Evolutionary conservation across 2,888 invertebrate genomes (phyloP).

Genomic region (Chymomyza fuscimana): DNA sequence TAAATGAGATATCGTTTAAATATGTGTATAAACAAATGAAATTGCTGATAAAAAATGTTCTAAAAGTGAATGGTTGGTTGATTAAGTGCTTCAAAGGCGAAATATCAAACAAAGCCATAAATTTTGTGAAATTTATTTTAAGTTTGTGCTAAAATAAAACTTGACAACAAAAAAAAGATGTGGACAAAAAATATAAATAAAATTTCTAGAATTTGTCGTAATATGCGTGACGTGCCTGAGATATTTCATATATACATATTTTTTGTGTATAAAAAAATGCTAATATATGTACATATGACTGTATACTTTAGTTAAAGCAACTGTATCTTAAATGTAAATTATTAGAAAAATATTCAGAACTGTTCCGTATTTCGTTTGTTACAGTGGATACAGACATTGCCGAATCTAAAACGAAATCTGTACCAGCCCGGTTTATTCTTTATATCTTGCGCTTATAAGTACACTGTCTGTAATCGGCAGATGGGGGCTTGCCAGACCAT

Average conservation of each 20-base stretch:
- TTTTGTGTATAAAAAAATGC: constrained; percentile 18
- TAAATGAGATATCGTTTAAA: constrained; percentile 32
- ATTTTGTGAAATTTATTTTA: constrained; percentile 26
- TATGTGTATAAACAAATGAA: constrained; percentile 23
- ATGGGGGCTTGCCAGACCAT: too few species aligned
- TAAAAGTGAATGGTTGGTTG: constrained; percentile 29
- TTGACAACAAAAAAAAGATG: constrained; percentile 25
- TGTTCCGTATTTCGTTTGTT: too few species aligned
- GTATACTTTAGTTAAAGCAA: background rate
- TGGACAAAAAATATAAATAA: background rate
- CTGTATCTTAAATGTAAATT: too few species aligned
- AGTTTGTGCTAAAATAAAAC: constrained; percentile 20
- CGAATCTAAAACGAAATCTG: too few species aligned
- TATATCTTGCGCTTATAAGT: too few species aligned
- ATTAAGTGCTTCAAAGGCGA: constrained; percentile 22
- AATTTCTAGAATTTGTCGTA: constrained; percentile 34
- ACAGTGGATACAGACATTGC: too few species aligned
- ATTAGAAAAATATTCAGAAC: too few species aligned
- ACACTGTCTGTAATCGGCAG: too few species aligned
- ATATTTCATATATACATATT: background rate
- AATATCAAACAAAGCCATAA: constrained; percentile 41
- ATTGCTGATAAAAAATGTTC: constrained; percentile 20
- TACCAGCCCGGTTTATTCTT: too few species aligned
- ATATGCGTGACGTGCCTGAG: constrained; percentile 34
- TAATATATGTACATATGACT: constrained; percentile 20